phyloP scores from a whole-genome alignment of 1,140 invertebrate genomes.

The Drosophila sucinea region DNA sequence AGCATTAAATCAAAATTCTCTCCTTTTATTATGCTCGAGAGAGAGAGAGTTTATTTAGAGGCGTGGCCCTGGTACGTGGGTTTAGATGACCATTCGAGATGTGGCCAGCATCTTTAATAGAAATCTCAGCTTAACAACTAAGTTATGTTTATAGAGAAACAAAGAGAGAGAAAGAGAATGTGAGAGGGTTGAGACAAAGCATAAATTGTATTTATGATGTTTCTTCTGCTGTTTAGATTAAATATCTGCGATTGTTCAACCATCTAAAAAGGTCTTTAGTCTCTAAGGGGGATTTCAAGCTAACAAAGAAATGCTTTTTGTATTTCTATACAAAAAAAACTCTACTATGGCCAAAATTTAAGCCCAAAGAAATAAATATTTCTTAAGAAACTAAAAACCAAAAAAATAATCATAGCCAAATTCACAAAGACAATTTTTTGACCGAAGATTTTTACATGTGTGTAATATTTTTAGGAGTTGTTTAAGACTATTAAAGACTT shows the following conservation, averaged over 20 bases:
- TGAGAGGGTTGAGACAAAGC: slow-evolving; percentile 1
- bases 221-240: slow-evolving; percentile 4
- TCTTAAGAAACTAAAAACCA: too few species aligned
- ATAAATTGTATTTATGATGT: slow-evolving; percentile 24
- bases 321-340: background rate
- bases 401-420: too few species aligned
- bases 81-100: slow-evolving; percentile 11
- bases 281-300: too few species aligned
- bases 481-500: too few species aligned
- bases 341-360: background rate
- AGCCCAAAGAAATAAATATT: background rate
- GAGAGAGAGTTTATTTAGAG: slow-evolving; percentile 1
- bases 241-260: slow-evolving; percentile 3
- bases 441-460: too few species aligned
- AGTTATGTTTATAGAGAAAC: slow-evolving; percentile 2
- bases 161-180: background rate
- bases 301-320: background rate
- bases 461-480: too few species aligned
- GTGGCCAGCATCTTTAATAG: slow-evolving; percentile 43
- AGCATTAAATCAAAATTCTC: slow-evolving; percentile 68
- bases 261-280: background rate
- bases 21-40: slow-evolving; percentile 40
- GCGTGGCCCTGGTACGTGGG: slow-evolving; percentile 9
- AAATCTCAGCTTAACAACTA: slow-evolving; percentile 36
- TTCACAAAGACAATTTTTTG: too few species aligned